A percentile compares a stretch with the other conserved stretches of the same genome.
These are phyloP conservation scores for Spondyliosoma cantharus DNA, from an alignment of 2,797 vertebrate species.

Conservation along the genomic window DNA sequence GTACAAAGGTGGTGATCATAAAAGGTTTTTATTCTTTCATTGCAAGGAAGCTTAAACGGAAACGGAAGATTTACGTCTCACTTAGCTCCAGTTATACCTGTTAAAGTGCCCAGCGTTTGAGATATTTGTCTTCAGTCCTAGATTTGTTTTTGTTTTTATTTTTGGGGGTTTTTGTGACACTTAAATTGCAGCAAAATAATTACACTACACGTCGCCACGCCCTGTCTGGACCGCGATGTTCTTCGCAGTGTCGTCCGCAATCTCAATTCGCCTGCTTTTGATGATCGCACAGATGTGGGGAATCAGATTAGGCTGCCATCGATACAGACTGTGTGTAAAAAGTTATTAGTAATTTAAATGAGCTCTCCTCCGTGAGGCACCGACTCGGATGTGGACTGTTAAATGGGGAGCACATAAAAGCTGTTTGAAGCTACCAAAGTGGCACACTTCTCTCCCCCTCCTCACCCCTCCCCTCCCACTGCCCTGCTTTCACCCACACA, in stretches of 20 bases:
- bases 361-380: slow-evolving; percentile 10
- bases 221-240: background rate
- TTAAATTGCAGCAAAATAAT: background rate
- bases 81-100: too few relatives aligned
- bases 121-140: background rate
- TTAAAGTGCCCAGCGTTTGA: background rate
- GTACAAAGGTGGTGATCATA: background rate
- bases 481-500: slow-evolving; percentile 61
- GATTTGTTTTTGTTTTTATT: background rate
- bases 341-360: slow-evolving; percentile 26
- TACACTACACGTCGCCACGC: background rate
- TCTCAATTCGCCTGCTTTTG: background rate
- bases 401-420: slow-evolving; percentile 11
- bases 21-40: background rate
- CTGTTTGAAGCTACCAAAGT: slow-evolving; percentile 47
- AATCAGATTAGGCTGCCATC: background rate
- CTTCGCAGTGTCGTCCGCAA: background rate
- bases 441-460: slow-evolving; percentile 12
- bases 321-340: background rate
- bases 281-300: background rate
- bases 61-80: too few relatives aligned
- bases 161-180: background rate
- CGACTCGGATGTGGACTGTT: slow-evolving; percentile 7
- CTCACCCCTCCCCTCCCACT: slow-evolving; percentile 21
- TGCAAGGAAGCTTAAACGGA: background rate